Base-by-base conservation (phyloP, 2,888 invertebrate genomes). In the Biston betularia region DNA sequence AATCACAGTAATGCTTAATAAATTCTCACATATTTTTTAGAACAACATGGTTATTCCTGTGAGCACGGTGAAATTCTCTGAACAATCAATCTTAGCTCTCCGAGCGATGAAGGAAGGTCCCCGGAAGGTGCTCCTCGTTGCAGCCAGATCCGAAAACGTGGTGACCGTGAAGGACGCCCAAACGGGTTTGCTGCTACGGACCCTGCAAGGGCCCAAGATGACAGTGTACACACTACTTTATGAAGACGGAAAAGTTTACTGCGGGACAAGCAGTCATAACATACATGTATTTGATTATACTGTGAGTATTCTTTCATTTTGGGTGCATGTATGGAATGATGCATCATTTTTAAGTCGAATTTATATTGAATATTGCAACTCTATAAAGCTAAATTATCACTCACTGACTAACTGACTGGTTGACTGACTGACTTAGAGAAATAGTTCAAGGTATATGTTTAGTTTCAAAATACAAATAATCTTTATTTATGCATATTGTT, bases 221-320 rank as follows among this genome's bases (percentile, higher is more conserved):
- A 96, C 96, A 0, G 96, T 97, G 0, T 97, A 97, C 79, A 96
- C 96, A 8, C 83, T 97, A 63, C 88, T 96, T n/a, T 94, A 95
- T 73, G 94, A 96, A 75, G 94, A 95, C 45, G 95, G 95, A 62
- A 94, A 95, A 69, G 94, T 97, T n/a, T 97, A 95, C 84, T 97
- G 97, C 77, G 97, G 97, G 7, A 97, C 97, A 0, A 96, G 96
- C 78, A 95, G 94, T 72, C 95, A 95, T 71, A 95, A 96, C 76
- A 96, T 97, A 82, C 94, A 96, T 68, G 95, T 96, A n/a, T 96
- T 96, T 82, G 96, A 96, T 86, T 97, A 97, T 88, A 92, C 95
- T 75, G 97, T 97, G 80, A 95, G 95, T 95, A 70, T 50, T 50
- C 6, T 54, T 44, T 38, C 10, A 50, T 14, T 14, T 14, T 48